Evolutionary conservation across 2,113 vertebrate species (phyloP).

Genomic region (Emydocephalus ijimae): DNA sequence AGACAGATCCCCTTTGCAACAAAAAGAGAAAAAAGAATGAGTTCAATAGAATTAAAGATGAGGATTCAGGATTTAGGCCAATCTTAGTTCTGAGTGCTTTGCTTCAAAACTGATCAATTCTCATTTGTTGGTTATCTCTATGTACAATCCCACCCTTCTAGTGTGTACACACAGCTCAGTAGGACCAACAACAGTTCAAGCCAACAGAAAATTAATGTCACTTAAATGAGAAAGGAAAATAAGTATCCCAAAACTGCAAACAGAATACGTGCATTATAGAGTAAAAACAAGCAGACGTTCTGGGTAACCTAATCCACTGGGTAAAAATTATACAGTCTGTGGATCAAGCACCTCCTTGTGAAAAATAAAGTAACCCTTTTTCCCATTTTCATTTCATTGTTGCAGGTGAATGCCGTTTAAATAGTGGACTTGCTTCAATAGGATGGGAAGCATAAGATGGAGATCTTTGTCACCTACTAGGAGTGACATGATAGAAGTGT

Average conservation of each 20-base stretch:
- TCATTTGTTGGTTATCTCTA: background rate
- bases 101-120: background rate
- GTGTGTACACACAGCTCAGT: background rate
- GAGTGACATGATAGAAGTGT: too few species aligned
- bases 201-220: background rate
- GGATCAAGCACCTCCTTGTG: background rate
- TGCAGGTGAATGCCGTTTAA: too few species aligned
- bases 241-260: background rate
- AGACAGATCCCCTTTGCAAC: background rate
- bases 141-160: background rate
- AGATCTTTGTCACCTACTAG: too few species aligned
- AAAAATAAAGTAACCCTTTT: background rate
- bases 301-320: background rate
- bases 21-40: background rate
- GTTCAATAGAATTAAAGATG: background rate
- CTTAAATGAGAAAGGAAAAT: background rate
- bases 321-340: background rate
- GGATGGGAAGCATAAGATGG: too few species aligned
- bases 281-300: background rate
- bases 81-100: background rate
- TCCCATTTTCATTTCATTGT: background rate
- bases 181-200: background rate
- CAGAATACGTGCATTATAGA: background rate
- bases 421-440: too few species aligned
- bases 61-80: background rate